A percentile compares a stretch with the other conserved stretches of the same genome.
Evolutionary conservation across 2,888 invertebrate genomes (phyloP).

Genomic region (Spilosoma lubricipeda): DNA sequence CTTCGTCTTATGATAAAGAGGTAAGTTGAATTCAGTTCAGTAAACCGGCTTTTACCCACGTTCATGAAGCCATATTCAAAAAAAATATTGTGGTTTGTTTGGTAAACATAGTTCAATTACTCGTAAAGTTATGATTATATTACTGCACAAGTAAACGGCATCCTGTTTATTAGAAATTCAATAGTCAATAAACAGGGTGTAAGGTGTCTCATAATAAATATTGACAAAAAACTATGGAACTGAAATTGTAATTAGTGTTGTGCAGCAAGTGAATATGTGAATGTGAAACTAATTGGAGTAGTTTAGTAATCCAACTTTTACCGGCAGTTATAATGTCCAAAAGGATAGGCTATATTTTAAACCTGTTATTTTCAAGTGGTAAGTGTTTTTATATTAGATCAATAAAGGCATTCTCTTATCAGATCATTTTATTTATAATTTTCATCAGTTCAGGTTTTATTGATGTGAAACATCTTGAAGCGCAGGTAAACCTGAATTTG

Average conservation of each 20-base stretch:
- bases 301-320: not conserved
- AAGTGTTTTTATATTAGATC: not conserved
- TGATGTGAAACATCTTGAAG: no score
- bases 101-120: not conserved
- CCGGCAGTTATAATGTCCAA: not conserved
- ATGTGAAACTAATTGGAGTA: not conserved
- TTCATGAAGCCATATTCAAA: not conserved
- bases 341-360: not conserved
- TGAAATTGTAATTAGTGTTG: not conserved
- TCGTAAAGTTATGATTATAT: not conserved
- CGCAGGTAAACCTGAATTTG: no score
- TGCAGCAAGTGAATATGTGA: not conserved
- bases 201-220: conserved; percentile 1
- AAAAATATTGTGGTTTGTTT: not conserved
- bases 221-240: not conserved
- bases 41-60: not conserved
- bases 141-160: not conserved
- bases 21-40: not conserved
- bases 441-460: not conserved
- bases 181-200: not conserved
- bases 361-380: conserved; percentile 2
- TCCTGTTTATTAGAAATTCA: conserved; percentile 14
- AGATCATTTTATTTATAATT: no score
- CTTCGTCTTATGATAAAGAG: not conserved
- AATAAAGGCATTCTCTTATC: no score